phyloP scores from a whole-genome alignment of 2,113 vertebrate species.

The Paralichthys olivaceus region DNA sequence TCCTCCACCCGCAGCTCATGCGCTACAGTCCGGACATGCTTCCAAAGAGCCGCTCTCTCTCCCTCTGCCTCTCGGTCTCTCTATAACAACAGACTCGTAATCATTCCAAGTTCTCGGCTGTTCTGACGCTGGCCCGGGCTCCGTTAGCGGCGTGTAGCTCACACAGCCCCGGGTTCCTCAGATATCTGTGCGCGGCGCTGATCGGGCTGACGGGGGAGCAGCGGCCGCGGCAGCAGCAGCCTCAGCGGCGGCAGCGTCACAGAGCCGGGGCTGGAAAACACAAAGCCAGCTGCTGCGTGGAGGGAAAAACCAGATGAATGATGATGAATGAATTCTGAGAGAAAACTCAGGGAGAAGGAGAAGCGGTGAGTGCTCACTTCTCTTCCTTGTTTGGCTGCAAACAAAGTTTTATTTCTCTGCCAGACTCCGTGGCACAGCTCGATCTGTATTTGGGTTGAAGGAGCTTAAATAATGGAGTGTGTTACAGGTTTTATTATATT shows the following conservation, averaged over 20 bases:
- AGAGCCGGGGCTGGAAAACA: conserved; percentile 54
- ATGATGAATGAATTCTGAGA: conserved; percentile 60
- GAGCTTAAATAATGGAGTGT: neutral
- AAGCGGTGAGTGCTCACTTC: conserved; percentile 77
- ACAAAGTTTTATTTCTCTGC: neutral
- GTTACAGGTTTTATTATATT: neutral
- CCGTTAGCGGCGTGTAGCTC: conserved; percentile 17
- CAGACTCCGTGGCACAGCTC: no score
- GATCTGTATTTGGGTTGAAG: no score
- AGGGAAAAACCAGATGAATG: conserved; percentile 67
- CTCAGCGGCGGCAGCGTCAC: conserved; percentile 24
- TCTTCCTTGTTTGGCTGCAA: conserved; percentile 35
- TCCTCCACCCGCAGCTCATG: conserved; percentile 20
- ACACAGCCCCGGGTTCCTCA: conserved; percentile 22
- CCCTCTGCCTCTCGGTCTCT: neutral
- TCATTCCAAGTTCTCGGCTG: conserved; percentile 40
- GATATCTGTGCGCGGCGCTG: conserved; percentile 35
- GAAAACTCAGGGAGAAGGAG: conserved; percentile 55
- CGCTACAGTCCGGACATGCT: conserved; percentile 47
- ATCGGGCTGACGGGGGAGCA: conserved; percentile 59
- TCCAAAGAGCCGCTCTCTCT: conserved; percentile 13
- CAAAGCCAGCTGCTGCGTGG: conserved; percentile 66
- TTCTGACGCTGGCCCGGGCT: conserved; percentile 28
- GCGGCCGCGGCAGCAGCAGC: conserved; percentile 41
- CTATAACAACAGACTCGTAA: conserved; percentile 17